Conservation (phyloP, 2,888 invertebrate species). For the Amaurobius ferox region DNA sequence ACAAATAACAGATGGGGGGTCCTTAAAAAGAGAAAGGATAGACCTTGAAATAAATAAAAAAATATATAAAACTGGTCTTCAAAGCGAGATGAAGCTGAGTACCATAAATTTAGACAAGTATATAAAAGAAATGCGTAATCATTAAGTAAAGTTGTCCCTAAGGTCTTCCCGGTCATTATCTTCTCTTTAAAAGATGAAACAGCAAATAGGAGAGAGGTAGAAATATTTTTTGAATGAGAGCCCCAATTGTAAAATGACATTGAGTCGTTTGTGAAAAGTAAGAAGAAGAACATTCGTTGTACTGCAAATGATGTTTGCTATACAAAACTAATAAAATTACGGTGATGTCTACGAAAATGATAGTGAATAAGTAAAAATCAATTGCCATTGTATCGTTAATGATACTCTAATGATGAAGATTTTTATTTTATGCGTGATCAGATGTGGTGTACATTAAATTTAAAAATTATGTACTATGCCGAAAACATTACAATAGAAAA, state of each 20-base stretch:
- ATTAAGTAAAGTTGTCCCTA: slow-evolving; percentile 61
- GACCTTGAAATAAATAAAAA: slow-evolving; percentile 16
- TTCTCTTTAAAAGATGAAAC: slow-evolving; percentile 45
- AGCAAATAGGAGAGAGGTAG: neutral
- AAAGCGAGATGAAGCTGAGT: slow-evolving; percentile 46
- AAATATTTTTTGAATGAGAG: neutral
- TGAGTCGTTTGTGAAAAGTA: neutral
- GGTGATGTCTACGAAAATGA: no score
- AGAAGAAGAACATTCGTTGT: slow-evolving; percentile 15
- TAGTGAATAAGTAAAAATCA: no score
- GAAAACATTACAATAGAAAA: no score
- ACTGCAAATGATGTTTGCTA: slow-evolving; percentile 17
- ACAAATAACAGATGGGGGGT: slow-evolving; percentile 60
- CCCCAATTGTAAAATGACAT: slow-evolving; percentile 19
- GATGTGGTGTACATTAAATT: no score
- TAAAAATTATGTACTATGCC: no score
- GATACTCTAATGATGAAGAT: no score
- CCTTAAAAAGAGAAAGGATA: slow-evolving; percentile 51
- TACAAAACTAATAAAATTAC: no score
- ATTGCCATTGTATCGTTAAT: no score
- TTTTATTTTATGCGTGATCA: no score
- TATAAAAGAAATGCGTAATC: slow-evolving; percentile 58
- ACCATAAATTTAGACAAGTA: slow-evolving; percentile 62
- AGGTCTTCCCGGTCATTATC: slow-evolving; percentile 56
- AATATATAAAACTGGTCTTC: neutral